These are phyloP conservation scores for Cavia aperea DNA, from an alignment of 2,113 vertebrate genomes.

Conservation along the genomic window DNA sequence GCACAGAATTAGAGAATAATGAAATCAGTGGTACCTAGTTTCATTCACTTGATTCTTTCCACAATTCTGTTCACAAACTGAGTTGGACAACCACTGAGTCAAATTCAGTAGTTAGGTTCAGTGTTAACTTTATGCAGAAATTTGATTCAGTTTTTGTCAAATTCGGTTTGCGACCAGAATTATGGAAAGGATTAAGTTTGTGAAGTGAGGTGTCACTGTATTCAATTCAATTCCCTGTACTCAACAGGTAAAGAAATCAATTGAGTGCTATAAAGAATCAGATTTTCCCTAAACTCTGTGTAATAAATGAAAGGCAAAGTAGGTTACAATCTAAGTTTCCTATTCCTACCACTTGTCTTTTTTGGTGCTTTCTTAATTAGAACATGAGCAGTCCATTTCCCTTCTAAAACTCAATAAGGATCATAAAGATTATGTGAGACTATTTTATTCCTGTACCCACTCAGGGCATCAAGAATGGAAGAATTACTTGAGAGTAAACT, in stretches of 20 bases:
- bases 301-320: slow-evolving; percentile 12
- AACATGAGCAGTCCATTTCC: not conserved
- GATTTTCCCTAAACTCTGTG: not conserved
- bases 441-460: not conserved
- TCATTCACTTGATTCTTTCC: not conserved
- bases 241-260: slow-evolving; percentile 34
- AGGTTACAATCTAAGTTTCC: not conserved
- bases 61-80: not conserved
- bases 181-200: not conserved
- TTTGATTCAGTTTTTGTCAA: not conserved
- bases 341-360: not conserved
- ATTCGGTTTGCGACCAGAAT: not conserved
- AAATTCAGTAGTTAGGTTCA: not conserved
- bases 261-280: not conserved
- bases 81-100: not conserved
- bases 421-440: slow-evolving; percentile 4
- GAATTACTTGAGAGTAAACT: slow-evolving; percentile 22
- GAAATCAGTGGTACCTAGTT: not conserved
- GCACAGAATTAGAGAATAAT: slow-evolving; percentile 4
- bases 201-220: not conserved
- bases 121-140: not conserved
- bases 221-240: not conserved
- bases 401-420: not conserved
- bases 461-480: slow-evolving; percentile 1
- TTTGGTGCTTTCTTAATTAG: slow-evolving; percentile 18